A percentile compares a stretch with the other conserved stretches of the same genome.
Evolutionary conservation across 2,113 vertebrate species (phyloP).

Genomic region (Amazona vittata): DNA sequence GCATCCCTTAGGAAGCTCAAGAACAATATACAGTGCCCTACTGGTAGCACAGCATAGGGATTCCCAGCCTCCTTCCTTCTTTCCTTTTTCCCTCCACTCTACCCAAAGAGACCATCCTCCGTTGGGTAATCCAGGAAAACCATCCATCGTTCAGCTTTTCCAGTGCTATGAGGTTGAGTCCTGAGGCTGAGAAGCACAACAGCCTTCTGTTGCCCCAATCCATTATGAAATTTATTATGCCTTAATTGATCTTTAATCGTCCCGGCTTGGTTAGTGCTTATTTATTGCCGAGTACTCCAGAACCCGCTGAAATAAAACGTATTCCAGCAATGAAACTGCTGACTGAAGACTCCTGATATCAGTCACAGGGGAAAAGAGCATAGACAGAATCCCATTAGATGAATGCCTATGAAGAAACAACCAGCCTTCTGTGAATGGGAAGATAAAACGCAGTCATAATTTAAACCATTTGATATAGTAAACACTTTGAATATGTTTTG

Average conservation of each 20-base stretch:
- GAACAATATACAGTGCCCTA: not conserved
- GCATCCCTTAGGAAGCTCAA: not conserved
- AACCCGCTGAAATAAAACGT: constrained; percentile 44
- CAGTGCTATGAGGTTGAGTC: not conserved
- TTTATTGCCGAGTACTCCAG: not conserved
- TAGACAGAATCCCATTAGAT: constrained; percentile 8
- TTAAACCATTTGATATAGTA: constrained; percentile 1
- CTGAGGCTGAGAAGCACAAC: not conserved
- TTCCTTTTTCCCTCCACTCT: not conserved
- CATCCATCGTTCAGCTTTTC: not conserved
- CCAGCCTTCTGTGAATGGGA: constrained; percentile 44
- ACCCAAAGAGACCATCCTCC: not conserved
- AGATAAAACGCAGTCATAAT: constrained; percentile 26
- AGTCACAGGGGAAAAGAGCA: not conserved
- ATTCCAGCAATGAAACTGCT: constrained; percentile 31
- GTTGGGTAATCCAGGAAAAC: not conserved
- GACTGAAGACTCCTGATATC: not conserved
- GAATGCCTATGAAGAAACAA: not conserved
- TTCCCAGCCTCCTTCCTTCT: not conserved
- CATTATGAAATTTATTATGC: not conserved
- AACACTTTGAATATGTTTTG: not conserved
- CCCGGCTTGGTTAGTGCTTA: not conserved
- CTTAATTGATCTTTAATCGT: not conserved
- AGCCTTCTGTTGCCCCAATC: not conserved
- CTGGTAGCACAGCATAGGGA: too few relatives aligned